Base-by-base conservation (phyloP, 2,797 vertebrate genomes). In the Anomalospiza imberbis region DNA sequence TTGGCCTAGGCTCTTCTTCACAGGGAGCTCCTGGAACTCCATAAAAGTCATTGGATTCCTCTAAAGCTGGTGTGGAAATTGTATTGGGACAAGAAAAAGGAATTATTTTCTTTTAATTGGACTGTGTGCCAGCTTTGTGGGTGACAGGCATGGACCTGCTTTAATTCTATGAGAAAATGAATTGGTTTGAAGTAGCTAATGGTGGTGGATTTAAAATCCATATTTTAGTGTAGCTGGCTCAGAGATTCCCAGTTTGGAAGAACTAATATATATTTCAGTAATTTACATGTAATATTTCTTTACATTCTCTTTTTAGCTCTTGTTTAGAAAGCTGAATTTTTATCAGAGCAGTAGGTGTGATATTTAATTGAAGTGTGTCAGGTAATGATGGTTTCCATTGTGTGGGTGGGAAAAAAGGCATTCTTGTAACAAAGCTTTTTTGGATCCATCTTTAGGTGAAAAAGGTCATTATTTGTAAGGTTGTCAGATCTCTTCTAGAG, bases 291-390 rank as follows among this genome's bases (percentile, higher is more conserved):
- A 48, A 53, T 55, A n/a, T 36, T 89, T 82, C 72, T 75, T 95
- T 85, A 63, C 17, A 1, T 76, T 86, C 74, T 61, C 57, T 48
- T 91, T 93, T 57, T 72, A 86, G 57, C 63, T 82, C 71, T 68
- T 84, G 60, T 93, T 88, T 81, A 73, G 85, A 70, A 90, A 74
- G 48, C 29, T 93, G 88, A 68, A 66, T 91, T 94, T 94, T 95
- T 93, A 72, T 83, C 50, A 85, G n/a, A 31, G n/a, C 57, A 6
- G 94, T 93, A 84, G 85, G 85, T 70, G 66, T 79, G 80, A 62
- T 88, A 34, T 86, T 75, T 84, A 81, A 78, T 81, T 92, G 85
- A 51, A 85, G 40, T 61, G 76, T 61, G 80, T 85, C 88, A 88
- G 73, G 8, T 89, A 85, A 58, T 36, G 44, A 75, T 81, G 63